Percentiles rank a stretch among this genome's conserved stretches.
Conservation (phyloP, 2,113 vertebrate genomes). For the Hyperopisus bebe region DNA sequence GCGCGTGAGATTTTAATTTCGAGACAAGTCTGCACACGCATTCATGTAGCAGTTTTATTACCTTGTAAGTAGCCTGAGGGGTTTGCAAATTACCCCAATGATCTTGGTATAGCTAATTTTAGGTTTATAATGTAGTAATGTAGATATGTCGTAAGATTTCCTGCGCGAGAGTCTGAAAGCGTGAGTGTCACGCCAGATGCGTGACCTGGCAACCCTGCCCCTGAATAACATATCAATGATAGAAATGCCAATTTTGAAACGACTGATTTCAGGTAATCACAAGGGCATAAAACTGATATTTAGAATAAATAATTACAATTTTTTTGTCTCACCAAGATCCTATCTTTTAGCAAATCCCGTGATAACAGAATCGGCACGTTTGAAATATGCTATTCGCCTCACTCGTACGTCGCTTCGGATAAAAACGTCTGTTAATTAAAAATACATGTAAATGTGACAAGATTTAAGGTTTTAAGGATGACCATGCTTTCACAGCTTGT, state of each 20-base stretch:
- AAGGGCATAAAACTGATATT: background rate
- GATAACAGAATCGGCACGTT: background rate
- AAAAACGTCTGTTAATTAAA: background rate
- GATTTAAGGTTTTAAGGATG: background rate
- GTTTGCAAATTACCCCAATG: background rate
- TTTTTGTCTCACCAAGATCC: background rate
- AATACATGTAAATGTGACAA: background rate
- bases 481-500: background rate
- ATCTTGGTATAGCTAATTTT: background rate
- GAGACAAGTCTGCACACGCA: background rate
- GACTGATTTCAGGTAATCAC: background rate
- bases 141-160: background rate
- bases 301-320: background rate
- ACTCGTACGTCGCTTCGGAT: background rate
- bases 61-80: background rate
- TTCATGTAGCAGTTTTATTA: background rate
- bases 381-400: background rate
- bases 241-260: background rate
- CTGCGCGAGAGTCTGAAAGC: background rate
- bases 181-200: background rate
- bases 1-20: background rate
- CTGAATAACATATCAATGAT: background rate
- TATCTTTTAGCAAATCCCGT: background rate
- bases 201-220: background rate
- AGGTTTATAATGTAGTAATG: background rate